Base-by-base conservation (phyloP, 2,113 vertebrate species). In the Fregetta grallaria region DNA sequence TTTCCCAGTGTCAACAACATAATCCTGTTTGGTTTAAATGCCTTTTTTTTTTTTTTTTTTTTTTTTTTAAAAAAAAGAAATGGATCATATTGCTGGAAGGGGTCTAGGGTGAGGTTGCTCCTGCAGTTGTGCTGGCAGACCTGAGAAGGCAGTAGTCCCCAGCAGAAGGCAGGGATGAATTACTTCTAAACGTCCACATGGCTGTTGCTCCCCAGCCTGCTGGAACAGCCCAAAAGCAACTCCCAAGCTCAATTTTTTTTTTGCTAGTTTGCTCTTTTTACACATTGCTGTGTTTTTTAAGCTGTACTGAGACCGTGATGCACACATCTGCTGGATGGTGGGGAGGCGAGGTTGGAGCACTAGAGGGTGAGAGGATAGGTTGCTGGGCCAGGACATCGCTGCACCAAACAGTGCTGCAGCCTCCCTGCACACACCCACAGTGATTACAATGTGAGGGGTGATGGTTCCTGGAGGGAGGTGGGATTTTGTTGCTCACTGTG, bases 341-440 rank as follows among this genome's bases (percentile, higher is more conserved):
- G 20, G 32, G 65, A 38, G 17, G 50, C 3, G 7, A 58, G 27
- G 55, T 26, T 58, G 42, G 50, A 73, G 68, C 27, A 38, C 30
- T 65, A 15, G 38, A 58, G 15, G 21, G 14, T 1, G 1, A 18
- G 26, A 84, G 29, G 47, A 45, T 52, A 52, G 36, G 13, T 34
- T 88, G 45, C 36, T 76, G 50, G 30, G 34, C 71, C 47, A 55
- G 71, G 38, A 63, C 45, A 36, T 23, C 29, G 50, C 53, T 53
- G 77, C 42, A 59, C 19, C 32, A 16, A 50, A 13, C 40, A 61
- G 45, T 75, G 49, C 58, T 56, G 21, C 82, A 38, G 11, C 12
- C 15, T 79, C 22, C 18, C 62, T 50, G 25, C n/a, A 4, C 2
- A 5, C 3, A 7, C 23, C 27, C 3, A 1, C 10, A 2, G 58